Conservation (phyloP, 2,113 vertebrate genomes). For the Trematocara stigmaticum region DNA sequence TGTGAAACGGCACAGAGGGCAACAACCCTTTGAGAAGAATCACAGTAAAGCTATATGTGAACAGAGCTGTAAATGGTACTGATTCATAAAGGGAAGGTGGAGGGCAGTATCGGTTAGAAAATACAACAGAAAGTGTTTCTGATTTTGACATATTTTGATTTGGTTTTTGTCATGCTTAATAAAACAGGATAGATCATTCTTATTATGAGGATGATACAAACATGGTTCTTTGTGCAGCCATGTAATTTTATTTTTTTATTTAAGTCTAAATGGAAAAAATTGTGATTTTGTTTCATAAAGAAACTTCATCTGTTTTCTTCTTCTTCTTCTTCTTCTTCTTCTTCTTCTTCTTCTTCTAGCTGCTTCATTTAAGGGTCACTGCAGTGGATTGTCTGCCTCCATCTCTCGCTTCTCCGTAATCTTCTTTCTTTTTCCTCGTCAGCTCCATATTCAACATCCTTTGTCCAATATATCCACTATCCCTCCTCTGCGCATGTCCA, state of each 20-base stretch:
- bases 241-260: not conserved
- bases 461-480: not conserved
- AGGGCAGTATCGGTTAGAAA: not conserved
- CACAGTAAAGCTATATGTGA: not conserved
- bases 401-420: not conserved
- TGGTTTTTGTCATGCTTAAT: not conserved
- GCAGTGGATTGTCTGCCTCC: not conserved
- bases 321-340: not conserved
- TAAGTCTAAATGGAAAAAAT: not conserved
- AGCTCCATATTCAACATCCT: not conserved
- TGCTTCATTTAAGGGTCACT: not conserved
- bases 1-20: not conserved
- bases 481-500: not conserved
- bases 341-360: not conserved
- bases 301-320: not conserved
- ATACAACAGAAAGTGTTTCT: not conserved
- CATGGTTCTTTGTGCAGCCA: not conserved
- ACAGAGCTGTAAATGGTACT: not conserved
- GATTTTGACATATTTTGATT: not conserved
- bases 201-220: not conserved
- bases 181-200: not conserved
- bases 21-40: not conserved
- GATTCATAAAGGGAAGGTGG: not conserved
- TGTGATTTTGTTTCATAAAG: accelerated
- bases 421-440: not conserved